phyloP scores from a whole-genome alignment of 2,888 invertebrate species.

The Rhyacophila evoluta region DNA sequence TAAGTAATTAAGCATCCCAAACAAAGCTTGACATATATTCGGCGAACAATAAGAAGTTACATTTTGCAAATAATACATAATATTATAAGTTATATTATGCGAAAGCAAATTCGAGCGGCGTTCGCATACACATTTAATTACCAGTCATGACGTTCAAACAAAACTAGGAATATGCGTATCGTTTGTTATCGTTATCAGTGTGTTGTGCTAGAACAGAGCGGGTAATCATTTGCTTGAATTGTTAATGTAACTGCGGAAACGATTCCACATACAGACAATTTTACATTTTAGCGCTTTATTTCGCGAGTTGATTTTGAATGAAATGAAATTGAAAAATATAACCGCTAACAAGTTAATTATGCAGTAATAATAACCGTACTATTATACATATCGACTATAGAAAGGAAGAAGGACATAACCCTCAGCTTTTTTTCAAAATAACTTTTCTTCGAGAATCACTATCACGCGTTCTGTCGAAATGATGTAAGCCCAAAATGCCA shows the following conservation, averaged over 20 bases:
- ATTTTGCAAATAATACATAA: background rate
- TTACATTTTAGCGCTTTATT: constrained; percentile 3
- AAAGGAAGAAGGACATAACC: no score
- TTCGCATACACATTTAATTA: background rate
- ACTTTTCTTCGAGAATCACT: no score
- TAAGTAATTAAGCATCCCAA: background rate
- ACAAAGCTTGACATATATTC: constrained; percentile 15
- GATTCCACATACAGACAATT: background rate
- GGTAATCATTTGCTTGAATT: constrained; percentile 9
- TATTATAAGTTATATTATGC: background rate
- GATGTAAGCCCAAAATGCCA: no score
- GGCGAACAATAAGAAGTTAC: constrained; percentile 2
- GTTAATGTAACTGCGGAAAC: background rate
- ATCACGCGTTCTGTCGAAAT: no score
- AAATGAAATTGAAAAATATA: no score
- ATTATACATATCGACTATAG: no score
- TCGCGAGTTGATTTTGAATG: background rate
- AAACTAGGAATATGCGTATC: background rate
- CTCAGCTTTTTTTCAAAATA: no score
- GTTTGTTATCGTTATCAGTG: background rate
- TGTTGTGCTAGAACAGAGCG: background rate
- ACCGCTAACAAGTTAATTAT: no score
- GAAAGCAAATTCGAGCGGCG: background rate
- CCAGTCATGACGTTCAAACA: background rate
- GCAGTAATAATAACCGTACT: no score